Evolutionary conservation across 1,140 invertebrate species (phyloP), one percentile per base, ranked within the genome.

Genomic region (Drosophila busckii): DNA sequence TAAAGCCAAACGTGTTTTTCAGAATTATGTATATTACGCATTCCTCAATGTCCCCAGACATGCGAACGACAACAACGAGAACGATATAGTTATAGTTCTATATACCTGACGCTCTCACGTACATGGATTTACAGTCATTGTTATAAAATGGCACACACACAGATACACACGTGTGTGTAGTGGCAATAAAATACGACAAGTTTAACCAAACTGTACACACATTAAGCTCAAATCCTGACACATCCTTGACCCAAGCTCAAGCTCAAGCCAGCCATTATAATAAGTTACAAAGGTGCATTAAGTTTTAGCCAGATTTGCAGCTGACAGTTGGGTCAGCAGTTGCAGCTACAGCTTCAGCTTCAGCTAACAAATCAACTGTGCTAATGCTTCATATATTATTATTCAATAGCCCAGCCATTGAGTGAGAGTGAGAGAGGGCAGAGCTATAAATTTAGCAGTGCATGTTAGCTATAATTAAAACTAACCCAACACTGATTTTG

Each of bases 1-100:
- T 82, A 82, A 75, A 82, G 76, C 76, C 75, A 68, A 82, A 82
- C 80, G 75, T 82, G 65, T 69, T 82, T n/a, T 76, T 55, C 69
- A 75, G 71, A 62, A 82, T 82, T 75, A 83, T 71, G 69, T 70
- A 65, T 68, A 82, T 82, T 62, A 82, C 52, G 65, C 52, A 82
- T 75, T 82, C 37, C 49, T 40, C 35, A 31, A 35, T 35, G 42
- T 50, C 46, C 35, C 35, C 20, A 5, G 44, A 41, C 26, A 40
- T 23, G 8, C 16, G 15, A 13, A 25, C 32, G n/a, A n/a, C n/a
- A n/a, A n/a, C n/a, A n/a, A n/a, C n/a, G n/a, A n/a, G n/a, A n/a
- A 22, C 26, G 32, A 28, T 37, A 23, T 23, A n/a, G 10, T 42
- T 34, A 23, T 50, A 44, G 28, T 38, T 22, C 38, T 42, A 19